Conservation (phyloP, 2,888 invertebrate species). For the Hyppa rectilinea region DNA sequence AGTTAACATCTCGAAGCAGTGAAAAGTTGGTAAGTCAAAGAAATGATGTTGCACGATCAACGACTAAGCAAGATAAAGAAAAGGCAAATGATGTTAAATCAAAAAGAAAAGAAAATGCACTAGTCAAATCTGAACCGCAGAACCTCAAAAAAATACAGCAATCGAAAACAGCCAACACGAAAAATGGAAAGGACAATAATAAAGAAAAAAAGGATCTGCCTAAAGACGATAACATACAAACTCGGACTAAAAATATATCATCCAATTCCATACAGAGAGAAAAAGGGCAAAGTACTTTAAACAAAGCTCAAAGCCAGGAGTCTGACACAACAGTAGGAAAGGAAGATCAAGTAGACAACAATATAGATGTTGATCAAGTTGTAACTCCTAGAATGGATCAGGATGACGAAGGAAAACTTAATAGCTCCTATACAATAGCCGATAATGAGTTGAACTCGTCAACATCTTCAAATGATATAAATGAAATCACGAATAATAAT, state of each 20-base stretch:
- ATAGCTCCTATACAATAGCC: conserved; percentile 71
- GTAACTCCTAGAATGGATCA: conserved; percentile 31
- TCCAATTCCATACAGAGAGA: conserved; percentile 49
- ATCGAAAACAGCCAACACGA: conserved; percentile 78
- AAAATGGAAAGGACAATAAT: conserved; percentile 61
- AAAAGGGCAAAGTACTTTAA: conserved; percentile 35
- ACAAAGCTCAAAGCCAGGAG: conserved; percentile 48
- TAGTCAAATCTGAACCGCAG: conserved; percentile 71
- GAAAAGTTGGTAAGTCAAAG: conserved; percentile 77
- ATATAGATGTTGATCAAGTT: conserved; percentile 11
- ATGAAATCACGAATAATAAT: conserved; percentile 41
- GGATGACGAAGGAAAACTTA: conserved; percentile 66
- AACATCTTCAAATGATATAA: conserved; percentile 57
- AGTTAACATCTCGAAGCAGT: conserved; percentile 76
- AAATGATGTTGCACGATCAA: conserved; percentile 68
- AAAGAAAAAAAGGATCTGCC: conserved; percentile 55
- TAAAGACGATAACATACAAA: conserved; percentile 55
- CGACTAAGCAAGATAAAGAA: conserved; percentile 73
- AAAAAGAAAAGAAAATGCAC: conserved; percentile 73
- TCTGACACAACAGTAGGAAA: conserved; percentile 37
- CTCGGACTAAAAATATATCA: conserved; percentile 33
- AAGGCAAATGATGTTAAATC: conserved; percentile 72
- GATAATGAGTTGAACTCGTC: conserved; percentile 63
- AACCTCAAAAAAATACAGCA: conserved; percentile 74
- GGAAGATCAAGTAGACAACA: conserved; percentile 29